Evolutionary conservation across 2,888 invertebrate species (phyloP).

Genomic region (Diarsia mendica): DNA sequence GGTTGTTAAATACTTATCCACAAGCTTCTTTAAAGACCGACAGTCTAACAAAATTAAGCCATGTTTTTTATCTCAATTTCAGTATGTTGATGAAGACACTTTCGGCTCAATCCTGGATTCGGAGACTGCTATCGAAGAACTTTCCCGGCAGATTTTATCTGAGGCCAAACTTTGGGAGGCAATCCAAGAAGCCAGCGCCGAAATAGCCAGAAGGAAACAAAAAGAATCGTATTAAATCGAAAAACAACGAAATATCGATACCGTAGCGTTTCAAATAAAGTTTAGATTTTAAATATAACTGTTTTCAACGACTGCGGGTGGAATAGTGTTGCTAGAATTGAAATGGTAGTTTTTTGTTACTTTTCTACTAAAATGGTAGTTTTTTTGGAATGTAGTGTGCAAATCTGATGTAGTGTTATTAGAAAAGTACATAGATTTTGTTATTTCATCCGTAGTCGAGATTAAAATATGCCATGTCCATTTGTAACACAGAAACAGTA

Average conservation of each 20-base stretch:
- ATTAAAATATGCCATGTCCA: neutral
- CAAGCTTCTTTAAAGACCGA: neutral
- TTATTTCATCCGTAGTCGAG: slow-evolving; percentile 27
- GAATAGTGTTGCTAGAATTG: slow-evolving; percentile 17
- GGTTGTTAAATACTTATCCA: neutral
- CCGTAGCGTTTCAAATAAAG: slow-evolving; percentile 65
- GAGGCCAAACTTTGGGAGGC: slow-evolving; percentile 95
- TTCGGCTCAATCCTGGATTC: slow-evolving; percentile 92
- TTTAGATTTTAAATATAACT: slow-evolving; percentile 45
- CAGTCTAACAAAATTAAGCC: neutral
- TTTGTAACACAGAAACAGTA: slow-evolving; percentile 9
- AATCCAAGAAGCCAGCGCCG: slow-evolving; percentile 94
- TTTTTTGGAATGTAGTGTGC: neutral
- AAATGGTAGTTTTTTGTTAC: neutral
- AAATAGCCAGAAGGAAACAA: slow-evolving; percentile 92
- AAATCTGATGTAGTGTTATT: neutral
- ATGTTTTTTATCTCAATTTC: slow-evolving; percentile 49
- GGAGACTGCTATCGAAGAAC: slow-evolving; percentile 93
- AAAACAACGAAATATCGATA: slow-evolving; percentile 41
- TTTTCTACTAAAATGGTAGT: slow-evolving; percentile 5
- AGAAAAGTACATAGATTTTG: neutral
- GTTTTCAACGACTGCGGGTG: slow-evolving; percentile 30
- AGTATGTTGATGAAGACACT: slow-evolving; percentile 90
- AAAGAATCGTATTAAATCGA: slow-evolving; percentile 78
- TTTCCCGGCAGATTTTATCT: slow-evolving; percentile 94